Conservation (phyloP, 2,797 vertebrate genomes). For the Benthosema pterotum region DNA sequence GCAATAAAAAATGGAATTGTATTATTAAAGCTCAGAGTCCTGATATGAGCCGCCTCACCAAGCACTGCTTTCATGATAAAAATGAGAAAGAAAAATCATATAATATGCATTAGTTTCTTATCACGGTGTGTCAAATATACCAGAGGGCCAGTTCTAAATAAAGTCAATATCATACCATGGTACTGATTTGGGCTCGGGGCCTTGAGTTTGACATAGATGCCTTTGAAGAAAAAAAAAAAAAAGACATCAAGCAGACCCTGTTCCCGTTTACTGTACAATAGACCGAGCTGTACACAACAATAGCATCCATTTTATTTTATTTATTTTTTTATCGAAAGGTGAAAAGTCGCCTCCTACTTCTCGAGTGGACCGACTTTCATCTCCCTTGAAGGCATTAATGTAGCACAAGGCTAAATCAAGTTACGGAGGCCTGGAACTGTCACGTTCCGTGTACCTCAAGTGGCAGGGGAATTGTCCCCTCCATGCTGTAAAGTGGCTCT, state of each 20-base stretch:
- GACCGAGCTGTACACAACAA: background rate
- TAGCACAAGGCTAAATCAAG: conserved; percentile 37
- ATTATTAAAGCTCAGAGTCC: too few species aligned
- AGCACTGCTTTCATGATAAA: too few species aligned
- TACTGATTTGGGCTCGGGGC: too few species aligned
- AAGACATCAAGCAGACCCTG: background rate
- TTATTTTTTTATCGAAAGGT: background rate
- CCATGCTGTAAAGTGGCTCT: conserved; percentile 19
- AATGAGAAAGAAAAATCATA: too few species aligned
- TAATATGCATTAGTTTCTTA: too few species aligned
- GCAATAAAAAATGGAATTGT: too few species aligned
- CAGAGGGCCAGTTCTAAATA: too few species aligned
- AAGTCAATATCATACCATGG: too few species aligned
- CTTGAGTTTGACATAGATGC: too few species aligned
- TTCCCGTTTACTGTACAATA: background rate
- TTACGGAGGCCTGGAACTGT: conserved; percentile 48
- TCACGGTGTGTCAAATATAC: too few species aligned
- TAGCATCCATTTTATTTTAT: background rate
- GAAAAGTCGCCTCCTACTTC: background rate
- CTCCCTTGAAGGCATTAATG: conserved; percentile 13
- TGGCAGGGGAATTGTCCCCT: background rate
- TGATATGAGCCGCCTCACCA: too few species aligned
- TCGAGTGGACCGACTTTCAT: conserved; percentile 3
- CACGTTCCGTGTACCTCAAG: conserved; percentile 37
- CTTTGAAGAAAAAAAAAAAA: background rate